Percentiles rank a stretch among this genome's conserved stretches.
Evolutionary conservation across 2,113 vertebrate genomes (phyloP).

Genomic region (Spea bombifrons): DNA sequence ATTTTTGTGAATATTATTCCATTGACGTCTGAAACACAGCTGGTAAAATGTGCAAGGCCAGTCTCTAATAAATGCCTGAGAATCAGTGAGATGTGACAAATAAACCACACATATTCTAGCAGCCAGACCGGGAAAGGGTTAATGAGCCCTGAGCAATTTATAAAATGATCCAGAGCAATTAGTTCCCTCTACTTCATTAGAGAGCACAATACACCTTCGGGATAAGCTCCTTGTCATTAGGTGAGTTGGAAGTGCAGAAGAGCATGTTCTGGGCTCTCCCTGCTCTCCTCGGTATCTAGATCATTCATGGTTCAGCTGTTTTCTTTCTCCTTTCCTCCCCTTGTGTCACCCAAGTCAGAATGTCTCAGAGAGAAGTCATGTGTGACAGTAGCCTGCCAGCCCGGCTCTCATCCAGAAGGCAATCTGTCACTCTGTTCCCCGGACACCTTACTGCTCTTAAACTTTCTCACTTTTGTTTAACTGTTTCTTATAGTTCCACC

Average conservation of each 20-base stretch:
- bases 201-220: background rate
- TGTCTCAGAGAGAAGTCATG: constrained; percentile 43
- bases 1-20: background rate
- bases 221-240: constrained; percentile 11
- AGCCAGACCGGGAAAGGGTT: background rate
- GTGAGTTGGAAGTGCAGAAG: constrained; percentile 9
- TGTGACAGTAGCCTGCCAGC: constrained; percentile 29
- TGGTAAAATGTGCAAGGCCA: background rate
- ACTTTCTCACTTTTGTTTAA: background rate
- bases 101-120: background rate
- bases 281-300: constrained; percentile 25
- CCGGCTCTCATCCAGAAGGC: constrained; percentile 24
- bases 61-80: background rate
- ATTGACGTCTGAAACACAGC: background rate
- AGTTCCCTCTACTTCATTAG: constrained; percentile 17
- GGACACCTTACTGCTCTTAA: background rate
- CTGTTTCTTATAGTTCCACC: background rate
- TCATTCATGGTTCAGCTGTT: constrained; percentile 39
- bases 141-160: constrained; percentile 8
- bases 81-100: background rate
- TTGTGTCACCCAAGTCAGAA: constrained; percentile 40
- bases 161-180: background rate
- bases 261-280: constrained; percentile 30
- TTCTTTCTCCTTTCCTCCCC: constrained; percentile 25
- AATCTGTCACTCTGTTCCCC: constrained; percentile 31